Conservation (phyloP, 2,113 vertebrate genomes). For the Eretmodus cyanostictus region DNA sequence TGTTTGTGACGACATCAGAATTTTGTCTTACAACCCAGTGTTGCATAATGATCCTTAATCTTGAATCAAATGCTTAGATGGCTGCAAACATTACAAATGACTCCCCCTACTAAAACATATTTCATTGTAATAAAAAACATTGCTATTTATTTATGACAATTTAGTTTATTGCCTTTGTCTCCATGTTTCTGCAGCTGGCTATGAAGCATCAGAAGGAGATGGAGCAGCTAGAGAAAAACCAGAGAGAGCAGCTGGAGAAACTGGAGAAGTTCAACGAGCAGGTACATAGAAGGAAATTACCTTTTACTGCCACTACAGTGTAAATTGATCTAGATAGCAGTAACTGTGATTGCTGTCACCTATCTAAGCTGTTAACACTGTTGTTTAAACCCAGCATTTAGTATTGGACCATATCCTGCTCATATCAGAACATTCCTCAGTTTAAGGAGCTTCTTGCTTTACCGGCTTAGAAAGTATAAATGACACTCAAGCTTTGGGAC, state of each 20-base stretch:
- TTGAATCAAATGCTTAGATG: neutral
- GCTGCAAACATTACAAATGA: neutral
- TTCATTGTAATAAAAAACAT: neutral
- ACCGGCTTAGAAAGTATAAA: neutral
- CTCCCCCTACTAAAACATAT: neutral
- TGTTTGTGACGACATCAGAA: fast-evolving
- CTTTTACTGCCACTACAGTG: neutral
- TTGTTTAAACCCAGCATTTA: neutral
- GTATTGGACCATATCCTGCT: neutral
- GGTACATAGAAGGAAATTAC: slow-evolving; percentile 67
- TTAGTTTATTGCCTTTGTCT: neutral
- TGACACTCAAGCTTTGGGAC: neutral
- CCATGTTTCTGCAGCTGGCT: slow-evolving; percentile 74
- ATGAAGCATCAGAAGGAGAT: slow-evolving; percentile 98
- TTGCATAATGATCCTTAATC: neutral
- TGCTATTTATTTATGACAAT: neutral
- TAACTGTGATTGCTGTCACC: neutral
- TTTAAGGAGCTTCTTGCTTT: neutral
- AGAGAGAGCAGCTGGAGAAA: slow-evolving; percentile 90
- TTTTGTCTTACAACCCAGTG: neutral
- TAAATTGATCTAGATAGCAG: neutral
- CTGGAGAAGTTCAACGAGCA: slow-evolving; percentile 97
- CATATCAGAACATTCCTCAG: neutral
- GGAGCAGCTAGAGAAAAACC: slow-evolving; percentile 93
- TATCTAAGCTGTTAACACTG: neutral